Evolutionary conservation across 2,797 vertebrate species (phyloP), one percentile per base, ranked within the genome.

Genomic region (Coendou prehensilis): DNA sequence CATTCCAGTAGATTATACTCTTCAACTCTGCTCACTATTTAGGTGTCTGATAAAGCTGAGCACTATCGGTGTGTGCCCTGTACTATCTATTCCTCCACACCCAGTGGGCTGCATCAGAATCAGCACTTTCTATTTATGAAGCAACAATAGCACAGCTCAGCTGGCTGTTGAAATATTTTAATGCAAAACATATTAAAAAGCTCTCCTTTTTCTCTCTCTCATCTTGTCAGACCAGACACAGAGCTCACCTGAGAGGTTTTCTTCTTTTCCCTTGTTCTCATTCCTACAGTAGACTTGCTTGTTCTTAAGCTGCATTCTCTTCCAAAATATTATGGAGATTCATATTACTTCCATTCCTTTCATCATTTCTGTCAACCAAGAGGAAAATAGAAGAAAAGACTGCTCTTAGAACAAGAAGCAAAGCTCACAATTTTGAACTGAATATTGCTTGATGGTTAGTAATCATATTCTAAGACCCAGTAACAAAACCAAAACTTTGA

Each of bases 261-360:
- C 61, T 95, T 90, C 4, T n/a, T 63, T 71, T 88, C 92, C 93
- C 15, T 86, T 47, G 15, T 20, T 63, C n/a, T 87, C 95, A n/a
- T 76, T 97, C n/a, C 5, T 94, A 37, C 0, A 0, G 96, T 96
- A 89, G 6, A 76, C n/a, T 37, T 93, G 18, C 59, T 96, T 97
- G 56, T 96, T 97, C 93, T 94, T 96, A 97, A 98, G 92, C 89
- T 87, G 45, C 69, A 61, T 95, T 98, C 92, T 98, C 91, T 97
- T 96, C 63, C 56, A 63, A 96, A 93, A 97, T 96, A 95, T 95
- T 96, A 89, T 15, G 80, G 79, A 0, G 30, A 97, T 91, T 98
- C 23, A 71, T 96, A 97, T 96, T 89, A 94, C 33, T 95, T 87
- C 47, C 61, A 86, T 94, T 95, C 23, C 22, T 97, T 96, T 98